Base-by-base conservation (phyloP, 2,888 invertebrate genomes). In the Protodeltote pygarga region DNA sequence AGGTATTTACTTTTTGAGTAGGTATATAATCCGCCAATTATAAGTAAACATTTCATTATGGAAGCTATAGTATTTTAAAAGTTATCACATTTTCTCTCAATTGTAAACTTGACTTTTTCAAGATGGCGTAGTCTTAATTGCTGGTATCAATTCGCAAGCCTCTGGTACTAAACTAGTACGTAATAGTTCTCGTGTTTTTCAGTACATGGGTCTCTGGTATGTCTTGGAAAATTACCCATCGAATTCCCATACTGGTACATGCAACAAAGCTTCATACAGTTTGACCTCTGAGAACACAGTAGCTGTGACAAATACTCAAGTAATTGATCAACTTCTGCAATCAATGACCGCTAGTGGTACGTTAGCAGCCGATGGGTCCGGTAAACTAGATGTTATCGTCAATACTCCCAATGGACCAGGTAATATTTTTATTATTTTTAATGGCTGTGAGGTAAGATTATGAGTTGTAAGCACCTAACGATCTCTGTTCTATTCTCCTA, bases 141-240 rank as follows among this genome's bases (percentile, higher is more conserved):
- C n/a, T n/a, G n/a, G n/a, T n/a, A n/a, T n/a, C n/a, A n/a, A n/a
- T n/a, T n/a, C n/a, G n/a, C n/a, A n/a, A n/a, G n/a, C n/a, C n/a
- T n/a, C n/a, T n/a, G n/a, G n/a, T n/a, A n/a, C n/a, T n/a, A n/a
- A n/a, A n/a, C n/a, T n/a, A n/a, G n/a, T n/a, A n/a, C n/a, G n/a
- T 16, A 10, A 15, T 10, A 3, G 10, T 38, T n/a, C 19, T 2
- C 2, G 13, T 15, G 2, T 13, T 9, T 34, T 49, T 27, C 74
- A 87, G 92, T 92, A 85, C 55, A 52, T 60, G 23, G 86, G 81
- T 3, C 45, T 39, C 1, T 91, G 89, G 91, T 83, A 81, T 38
- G 83, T 86, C 53, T 71, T 89, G 10, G 78, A 85, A 45, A 83
- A 87, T 19, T 89, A 86, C 59, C 87, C 89, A 3, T 77, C 85